Percentiles rank a stretch among this genome's conserved stretches.
phyloP scores from a whole-genome alignment of 2,113 vertebrate genomes.

The Procavia capensis region DNA sequence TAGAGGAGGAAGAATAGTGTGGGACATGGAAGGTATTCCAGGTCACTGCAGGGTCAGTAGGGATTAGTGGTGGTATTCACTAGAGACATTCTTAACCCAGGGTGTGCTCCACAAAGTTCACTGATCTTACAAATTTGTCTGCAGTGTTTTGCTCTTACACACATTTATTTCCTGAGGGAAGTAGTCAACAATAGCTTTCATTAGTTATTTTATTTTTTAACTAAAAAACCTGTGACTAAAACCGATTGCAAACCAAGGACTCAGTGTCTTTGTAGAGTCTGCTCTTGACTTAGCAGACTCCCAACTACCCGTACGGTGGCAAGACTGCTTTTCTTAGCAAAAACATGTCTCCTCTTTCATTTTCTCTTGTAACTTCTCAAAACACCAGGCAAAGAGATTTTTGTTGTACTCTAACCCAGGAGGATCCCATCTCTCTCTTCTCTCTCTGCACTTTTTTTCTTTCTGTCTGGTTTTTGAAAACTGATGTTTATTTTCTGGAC shows the following conservation, averaged over 20 bases:
- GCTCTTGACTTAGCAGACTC: background rate
- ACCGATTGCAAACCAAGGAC: background rate
- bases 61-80: background rate
- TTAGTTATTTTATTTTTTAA: background rate
- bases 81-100: background rate
- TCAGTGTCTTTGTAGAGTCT: background rate
- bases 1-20: background rate
- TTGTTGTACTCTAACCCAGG: background rate
- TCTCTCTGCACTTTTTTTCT: background rate
- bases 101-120: background rate
- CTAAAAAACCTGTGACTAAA: background rate
- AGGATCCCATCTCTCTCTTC: background rate
- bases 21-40: background rate
- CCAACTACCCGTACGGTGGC: background rate
- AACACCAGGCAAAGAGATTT: background rate
- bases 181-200: background rate
- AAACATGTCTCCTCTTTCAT: background rate
- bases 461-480: background rate
- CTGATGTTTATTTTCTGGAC: background rate
- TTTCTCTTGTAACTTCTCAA: background rate
- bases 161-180: background rate
- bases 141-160: background rate
- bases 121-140: background rate
- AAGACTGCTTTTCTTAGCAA: background rate
- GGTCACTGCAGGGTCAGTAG: background rate